phyloP scores from a whole-genome alignment of 1,140 invertebrate species.

The Drosophila malerkotliana region DNA sequence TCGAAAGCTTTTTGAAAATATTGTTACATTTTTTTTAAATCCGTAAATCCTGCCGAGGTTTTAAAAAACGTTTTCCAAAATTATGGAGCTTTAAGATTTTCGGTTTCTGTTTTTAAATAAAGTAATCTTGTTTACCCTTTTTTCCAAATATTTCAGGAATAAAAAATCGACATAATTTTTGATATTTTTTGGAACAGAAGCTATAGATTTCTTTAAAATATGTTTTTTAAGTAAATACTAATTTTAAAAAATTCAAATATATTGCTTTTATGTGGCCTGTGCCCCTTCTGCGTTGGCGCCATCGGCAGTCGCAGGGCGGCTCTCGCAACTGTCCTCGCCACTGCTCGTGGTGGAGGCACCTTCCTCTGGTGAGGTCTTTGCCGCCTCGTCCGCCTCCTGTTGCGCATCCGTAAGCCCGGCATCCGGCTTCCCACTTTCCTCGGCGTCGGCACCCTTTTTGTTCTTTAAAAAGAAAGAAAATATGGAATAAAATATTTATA shows the following conservation, averaged over 20 bases:
- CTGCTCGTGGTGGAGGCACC: constrained; percentile 71
- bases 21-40: too few species aligned
- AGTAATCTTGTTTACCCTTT: too few species aligned
- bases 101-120: too few species aligned
- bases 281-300: constrained; percentile 44
- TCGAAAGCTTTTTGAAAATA: neutral
- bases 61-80: too few species aligned
- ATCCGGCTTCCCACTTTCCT: constrained; percentile 35
- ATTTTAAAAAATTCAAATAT: too few species aligned
- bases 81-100: too few species aligned
- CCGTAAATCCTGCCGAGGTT: too few species aligned
- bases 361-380: constrained; percentile 68
- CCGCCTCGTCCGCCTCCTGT: constrained; percentile 60
- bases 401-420: constrained; percentile 31
- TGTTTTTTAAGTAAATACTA: too few species aligned
- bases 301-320: constrained; percentile 71
- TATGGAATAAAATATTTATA: neutral
- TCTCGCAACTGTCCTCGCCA: constrained; percentile 74
- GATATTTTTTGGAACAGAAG: too few species aligned
- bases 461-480: constrained; percentile 30
- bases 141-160: too few species aligned
- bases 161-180: too few species aligned
- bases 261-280: constrained; percentile 1
- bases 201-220: neutral
- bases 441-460: constrained; percentile 62